Conservation (phyloP, 2,113 vertebrate genomes). For the Eurystomus gularis region DNA sequence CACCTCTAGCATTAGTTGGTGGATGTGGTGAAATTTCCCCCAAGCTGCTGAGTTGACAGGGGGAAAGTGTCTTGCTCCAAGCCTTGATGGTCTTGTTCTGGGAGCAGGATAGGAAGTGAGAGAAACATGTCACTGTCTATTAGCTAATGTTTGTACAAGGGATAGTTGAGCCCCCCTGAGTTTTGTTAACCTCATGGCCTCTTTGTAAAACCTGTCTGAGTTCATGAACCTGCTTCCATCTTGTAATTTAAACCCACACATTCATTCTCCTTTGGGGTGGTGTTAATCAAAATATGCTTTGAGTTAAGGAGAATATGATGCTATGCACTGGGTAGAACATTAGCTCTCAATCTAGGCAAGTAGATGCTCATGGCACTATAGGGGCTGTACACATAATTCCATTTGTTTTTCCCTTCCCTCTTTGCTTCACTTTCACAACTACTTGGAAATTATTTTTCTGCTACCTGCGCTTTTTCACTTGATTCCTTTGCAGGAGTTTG, state of each 20-base stretch:
- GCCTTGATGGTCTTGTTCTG: background rate
- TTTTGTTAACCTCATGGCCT: conserved; percentile 49
- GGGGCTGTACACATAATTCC: background rate
- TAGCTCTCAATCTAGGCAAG: background rate
- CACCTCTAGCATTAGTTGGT: background rate
- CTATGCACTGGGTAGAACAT: background rate
- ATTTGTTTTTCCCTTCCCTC: background rate
- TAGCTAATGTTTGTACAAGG: conserved; percentile 42
- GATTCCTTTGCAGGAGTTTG: background rate
- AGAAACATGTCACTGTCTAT: conserved; percentile 47
- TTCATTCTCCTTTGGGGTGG: background rate
- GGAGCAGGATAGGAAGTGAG: background rate
- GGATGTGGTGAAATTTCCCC: background rate
- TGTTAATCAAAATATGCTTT: background rate
- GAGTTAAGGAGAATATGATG: background rate
- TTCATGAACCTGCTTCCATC: conserved; percentile 28
- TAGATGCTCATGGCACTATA: background rate
- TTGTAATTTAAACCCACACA: background rate
- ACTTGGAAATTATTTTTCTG: background rate
- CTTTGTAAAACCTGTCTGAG: conserved; percentile 27
- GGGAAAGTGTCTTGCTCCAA: background rate
- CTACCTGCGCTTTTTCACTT: background rate
- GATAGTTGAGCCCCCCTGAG: background rate
- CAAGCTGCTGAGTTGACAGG: background rate
- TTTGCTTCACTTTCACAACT: background rate